A percentile compares a stretch with the other conserved stretches of the same genome.
These are phyloP conservation scores for Graptemys geographica DNA, from an alignment of 2,797 vertebrate species.

Conservation along the genomic window DNA sequence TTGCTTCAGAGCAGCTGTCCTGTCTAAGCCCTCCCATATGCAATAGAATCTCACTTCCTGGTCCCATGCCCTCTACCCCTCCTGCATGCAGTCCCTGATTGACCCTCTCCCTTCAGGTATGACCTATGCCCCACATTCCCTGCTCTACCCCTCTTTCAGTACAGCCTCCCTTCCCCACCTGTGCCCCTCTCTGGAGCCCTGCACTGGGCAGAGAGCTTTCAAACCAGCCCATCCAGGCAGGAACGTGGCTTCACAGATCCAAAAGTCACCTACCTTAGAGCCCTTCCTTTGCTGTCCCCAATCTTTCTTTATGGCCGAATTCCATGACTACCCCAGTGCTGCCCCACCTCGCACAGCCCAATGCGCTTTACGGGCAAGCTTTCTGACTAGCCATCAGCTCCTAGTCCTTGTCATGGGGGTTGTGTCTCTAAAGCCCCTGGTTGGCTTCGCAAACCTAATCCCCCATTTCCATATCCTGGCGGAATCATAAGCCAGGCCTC, in stretches of 20 bases:
- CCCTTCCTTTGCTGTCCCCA: neutral
- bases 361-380: accelerated
- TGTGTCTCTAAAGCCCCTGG: neutral
- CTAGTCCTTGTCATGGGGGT: too few relatives aligned
- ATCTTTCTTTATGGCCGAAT: neutral
- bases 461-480: neutral
- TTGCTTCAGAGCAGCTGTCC: neutral
- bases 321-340: neutral
- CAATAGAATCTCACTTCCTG: neutral
- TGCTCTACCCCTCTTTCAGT: neutral
- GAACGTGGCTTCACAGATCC: neutral
- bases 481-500: neutral
- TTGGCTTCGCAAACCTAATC: neutral
- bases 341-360: neutral
- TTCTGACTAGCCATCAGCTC: too few relatives aligned
- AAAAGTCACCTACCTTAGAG: neutral
- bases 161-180: neutral
- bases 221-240: neutral
- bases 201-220: neutral
- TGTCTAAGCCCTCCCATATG: neutral
- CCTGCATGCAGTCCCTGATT: neutral
- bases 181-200: neutral
- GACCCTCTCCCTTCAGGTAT: too few relatives aligned
- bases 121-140: neutral
- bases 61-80: neutral